These are phyloP conservation scores for Dysmachus trigonus DNA, from an alignment of 2,888 invertebrate species.

Conservation along the genomic window DNA sequence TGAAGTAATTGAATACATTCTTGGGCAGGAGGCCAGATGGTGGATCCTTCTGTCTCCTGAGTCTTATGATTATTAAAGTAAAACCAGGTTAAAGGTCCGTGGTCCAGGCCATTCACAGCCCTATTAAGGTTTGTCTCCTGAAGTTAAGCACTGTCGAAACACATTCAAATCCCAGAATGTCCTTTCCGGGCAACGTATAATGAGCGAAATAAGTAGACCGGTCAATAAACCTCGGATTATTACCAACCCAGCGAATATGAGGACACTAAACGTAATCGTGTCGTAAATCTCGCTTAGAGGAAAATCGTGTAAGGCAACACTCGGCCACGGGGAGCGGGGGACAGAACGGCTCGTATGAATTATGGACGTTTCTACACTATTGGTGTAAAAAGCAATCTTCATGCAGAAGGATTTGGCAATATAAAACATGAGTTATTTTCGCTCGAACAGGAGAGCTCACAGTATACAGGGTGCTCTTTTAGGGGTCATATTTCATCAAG, in stretches of 20 bases:
- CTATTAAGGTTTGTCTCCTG: not conserved
- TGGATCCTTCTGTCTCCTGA: not conserved
- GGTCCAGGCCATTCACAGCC: not conserved
- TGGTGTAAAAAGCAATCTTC: not conserved
- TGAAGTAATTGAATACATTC: not conserved
- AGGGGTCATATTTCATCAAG: not conserved
- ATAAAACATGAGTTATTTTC: not conserved
- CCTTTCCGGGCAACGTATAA: not conserved
- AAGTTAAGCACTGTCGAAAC: not conserved
- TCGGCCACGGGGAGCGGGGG: not conserved
- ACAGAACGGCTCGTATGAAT: not conserved
- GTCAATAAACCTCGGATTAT: not conserved
- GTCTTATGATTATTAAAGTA: not conserved
- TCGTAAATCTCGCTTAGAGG: not conserved
- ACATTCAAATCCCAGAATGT: not conserved
- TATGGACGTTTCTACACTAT: not conserved
- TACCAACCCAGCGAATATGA: not conserved
- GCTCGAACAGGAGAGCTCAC: not conserved
- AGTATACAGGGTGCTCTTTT: not conserved
- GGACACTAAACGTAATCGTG: not conserved
- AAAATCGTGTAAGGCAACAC: not conserved
- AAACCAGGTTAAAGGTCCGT: not conserved
- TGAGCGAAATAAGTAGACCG: not conserved
- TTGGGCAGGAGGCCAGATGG: not conserved
- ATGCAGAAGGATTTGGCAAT: not conserved